A percentile compares a stretch with the other conserved stretches of the same genome.
These are phyloP conservation scores for Argyra leucocephala DNA, from an alignment of 2,888 invertebrate species.

Conservation along the genomic window DNA sequence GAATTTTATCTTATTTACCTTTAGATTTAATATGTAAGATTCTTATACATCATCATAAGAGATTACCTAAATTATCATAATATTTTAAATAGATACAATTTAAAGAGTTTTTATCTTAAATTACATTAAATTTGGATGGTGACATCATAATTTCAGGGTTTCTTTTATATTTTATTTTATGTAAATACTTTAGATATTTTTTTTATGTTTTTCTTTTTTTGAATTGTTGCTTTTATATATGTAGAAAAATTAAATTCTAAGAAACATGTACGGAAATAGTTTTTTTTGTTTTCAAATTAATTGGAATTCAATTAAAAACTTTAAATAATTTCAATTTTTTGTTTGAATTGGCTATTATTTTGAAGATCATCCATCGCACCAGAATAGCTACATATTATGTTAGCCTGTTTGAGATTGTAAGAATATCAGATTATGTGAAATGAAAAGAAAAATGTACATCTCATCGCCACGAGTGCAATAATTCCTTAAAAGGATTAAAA, in stretches of 20 bases:
- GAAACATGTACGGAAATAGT: not conserved
- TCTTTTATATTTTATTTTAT: no score
- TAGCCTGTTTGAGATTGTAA: no score
- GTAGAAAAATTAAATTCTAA: not conserved
- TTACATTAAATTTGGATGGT: not conserved
- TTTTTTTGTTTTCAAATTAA: no score
- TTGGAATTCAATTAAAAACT: not conserved
- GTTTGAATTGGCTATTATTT: no score
- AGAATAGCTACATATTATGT: no score
- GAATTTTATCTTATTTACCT: not conserved
- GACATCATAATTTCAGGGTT: not conserved
- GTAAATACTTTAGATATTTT: no score
- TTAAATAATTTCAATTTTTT: no score
- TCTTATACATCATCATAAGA: not conserved
- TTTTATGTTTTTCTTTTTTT: not conserved
- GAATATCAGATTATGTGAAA: no score
- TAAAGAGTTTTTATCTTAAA: not conserved
- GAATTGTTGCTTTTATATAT: not conserved
- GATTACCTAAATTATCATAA: not conserved
- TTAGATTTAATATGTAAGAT: not conserved
- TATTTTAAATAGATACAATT: no score
- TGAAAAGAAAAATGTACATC: no score
- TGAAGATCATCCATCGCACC: no score
- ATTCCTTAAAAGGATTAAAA: constrained; percentile 3
- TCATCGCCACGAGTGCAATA: constrained; percentile 3